Conservation (phyloP, 2,888 invertebrate species). For the Cephus spinipes region DNA sequence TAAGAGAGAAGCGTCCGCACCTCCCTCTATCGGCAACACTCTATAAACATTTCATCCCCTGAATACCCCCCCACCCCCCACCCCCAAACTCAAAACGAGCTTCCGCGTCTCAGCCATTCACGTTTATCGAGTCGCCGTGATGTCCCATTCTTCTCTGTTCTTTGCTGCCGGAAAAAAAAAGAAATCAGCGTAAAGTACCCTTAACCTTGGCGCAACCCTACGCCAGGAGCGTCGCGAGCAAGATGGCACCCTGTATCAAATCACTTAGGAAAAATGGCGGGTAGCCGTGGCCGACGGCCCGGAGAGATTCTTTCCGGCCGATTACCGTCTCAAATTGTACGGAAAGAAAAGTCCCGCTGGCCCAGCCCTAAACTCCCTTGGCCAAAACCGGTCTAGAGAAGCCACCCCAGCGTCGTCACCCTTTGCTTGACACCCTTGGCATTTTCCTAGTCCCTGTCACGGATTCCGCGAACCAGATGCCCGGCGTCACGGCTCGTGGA, state of each 20-base stretch:
- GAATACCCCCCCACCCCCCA: neutral
- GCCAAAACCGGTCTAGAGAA: neutral
- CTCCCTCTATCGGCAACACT: conserved; percentile 21
- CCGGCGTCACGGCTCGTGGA: conserved; percentile 66
- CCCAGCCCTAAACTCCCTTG: neutral
- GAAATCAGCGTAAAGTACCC: neutral
- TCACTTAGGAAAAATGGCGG: conserved; percentile 33
- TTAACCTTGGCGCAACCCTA: neutral
- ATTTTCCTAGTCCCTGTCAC: conserved; percentile 38
- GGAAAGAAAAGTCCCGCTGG: conserved; percentile 31
- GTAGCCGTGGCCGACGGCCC: conserved; percentile 19
- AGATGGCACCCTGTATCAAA: conserved; percentile 18
- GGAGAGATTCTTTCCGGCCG: conserved; percentile 36
- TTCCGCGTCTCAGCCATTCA: neutral
- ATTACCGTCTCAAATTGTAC: conserved; percentile 45
- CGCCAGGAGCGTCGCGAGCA: neutral
- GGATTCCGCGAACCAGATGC: conserved; percentile 60
- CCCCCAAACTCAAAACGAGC: neutral
- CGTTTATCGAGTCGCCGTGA: neutral
- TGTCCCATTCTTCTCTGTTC: neutral
- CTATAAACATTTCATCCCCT: conserved; percentile 9
- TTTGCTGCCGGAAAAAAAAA: neutral
- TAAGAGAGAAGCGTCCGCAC: conserved; percentile 2
- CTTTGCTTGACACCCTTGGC: conserved; percentile 44
- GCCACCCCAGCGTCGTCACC: neutral